Evolutionary conservation across 2,113 vertebrate species (phyloP), one percentile per base, ranked within the genome.

Genomic region (Bubo bubo): DNA sequence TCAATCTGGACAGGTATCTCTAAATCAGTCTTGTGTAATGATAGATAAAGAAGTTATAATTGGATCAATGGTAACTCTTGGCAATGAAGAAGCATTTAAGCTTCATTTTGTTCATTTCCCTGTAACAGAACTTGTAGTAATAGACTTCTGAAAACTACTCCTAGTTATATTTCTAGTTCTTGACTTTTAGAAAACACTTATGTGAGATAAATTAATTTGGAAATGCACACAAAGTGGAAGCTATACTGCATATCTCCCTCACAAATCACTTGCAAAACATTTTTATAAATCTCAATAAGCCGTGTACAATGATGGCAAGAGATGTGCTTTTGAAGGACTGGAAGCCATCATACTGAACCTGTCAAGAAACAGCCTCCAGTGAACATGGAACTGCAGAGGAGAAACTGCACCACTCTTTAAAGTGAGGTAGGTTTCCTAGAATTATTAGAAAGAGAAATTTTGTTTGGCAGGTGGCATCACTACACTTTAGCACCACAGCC

Each of bases 261-360:
- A 81, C 92, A 94, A 95, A 96, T 96, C 68, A 91, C 67, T 89
- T 52, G 77, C 41, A 93, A 95, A 87, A 62, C 62, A 30, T 63
- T 88, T 93, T 91, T 95, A 79, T 93, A 86, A 86, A 97, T 86
- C 55, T 88, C 68, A 94, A 83, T 95, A 89, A 96, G 37, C 92
- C 74, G 81, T 59, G 74, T 74, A 79, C 59, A 83, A 21, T 53
- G 68, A 70, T 67, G 64, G 81, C 74, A 94, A 71, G 80, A 91
- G 56, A 79, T 7, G 15, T 39, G 45, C 47, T 88, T 93, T 52
- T 68, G 74, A 96, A 56, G 41, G 75, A 81, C 79, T 80, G 64
- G 81, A 94, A 95, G 43, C n/a, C 88, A n/a, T 93, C 72, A 56
- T 15, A 66, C 32, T 84, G 63, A 92, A 63, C 30, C 37, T 91